Percentiles rank a stretch among this genome's conserved stretches.
These are phyloP conservation scores for Ardeotis arabs DNA, from an alignment of 2,113 vertebrate species.

Conservation along the genomic window DNA sequence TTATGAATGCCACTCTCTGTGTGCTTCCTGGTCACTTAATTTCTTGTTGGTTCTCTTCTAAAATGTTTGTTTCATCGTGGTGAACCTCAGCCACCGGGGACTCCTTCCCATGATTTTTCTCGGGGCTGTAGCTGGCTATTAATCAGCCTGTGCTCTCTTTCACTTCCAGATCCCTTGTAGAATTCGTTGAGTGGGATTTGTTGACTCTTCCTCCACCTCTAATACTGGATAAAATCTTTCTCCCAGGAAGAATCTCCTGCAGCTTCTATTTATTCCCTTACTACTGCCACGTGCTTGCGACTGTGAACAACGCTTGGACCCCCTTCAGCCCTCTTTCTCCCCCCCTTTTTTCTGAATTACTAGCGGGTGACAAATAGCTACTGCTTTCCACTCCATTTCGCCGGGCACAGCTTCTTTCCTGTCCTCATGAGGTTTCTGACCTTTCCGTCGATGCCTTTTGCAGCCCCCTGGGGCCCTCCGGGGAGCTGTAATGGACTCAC, in stretches of 20 bases:
- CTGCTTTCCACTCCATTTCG: conserved; percentile 86
- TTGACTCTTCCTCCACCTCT: neutral
- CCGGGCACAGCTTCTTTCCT: conserved; percentile 72
- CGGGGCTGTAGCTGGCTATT: neutral
- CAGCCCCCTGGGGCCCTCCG: conserved; percentile 67
- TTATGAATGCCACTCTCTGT: neutral
- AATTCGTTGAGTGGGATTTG: neutral
- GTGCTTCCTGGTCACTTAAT: neutral
- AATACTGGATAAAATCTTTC: neutral
- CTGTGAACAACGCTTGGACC: conserved; percentile 58
- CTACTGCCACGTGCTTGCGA: conserved; percentile 49
- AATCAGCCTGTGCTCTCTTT: neutral
- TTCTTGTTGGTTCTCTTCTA: neutral
- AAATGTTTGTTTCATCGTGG: neutral
- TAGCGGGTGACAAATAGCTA: conserved; percentile 82
- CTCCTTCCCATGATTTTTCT: neutral
- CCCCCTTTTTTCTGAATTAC: conserved; percentile 67
- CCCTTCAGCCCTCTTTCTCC: conserved; percentile 1
- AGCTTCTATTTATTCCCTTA: conserved; percentile 49
- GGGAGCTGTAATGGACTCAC: conserved; percentile 84
- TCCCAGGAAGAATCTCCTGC: neutral
- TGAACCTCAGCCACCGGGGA: neutral
- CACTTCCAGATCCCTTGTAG: neutral
- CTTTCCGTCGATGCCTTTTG: conserved; percentile 82
- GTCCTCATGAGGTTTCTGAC: conserved; percentile 81